phyloP scores from a whole-genome alignment of 2,888 invertebrate species.

The Agrotis segetum region DNA sequence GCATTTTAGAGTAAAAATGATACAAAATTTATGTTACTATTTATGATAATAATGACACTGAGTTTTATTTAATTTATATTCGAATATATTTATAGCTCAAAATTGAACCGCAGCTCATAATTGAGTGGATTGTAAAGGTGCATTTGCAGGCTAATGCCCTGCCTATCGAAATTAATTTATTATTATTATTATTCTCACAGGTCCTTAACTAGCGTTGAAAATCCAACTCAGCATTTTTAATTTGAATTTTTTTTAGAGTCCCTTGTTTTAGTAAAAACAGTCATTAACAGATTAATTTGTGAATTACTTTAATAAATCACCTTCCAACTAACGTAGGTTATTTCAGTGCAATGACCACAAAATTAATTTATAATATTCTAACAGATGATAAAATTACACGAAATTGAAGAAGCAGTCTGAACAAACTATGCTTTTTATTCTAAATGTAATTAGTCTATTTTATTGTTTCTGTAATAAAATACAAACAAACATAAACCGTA shows the following conservation, averaged over 20 bases:
- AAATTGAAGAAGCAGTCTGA: neutral
- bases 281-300: neutral
- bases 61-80: too few species aligned
- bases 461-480: conserved; percentile 18
- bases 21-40: too few species aligned
- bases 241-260: neutral
- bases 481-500: conserved; percentile 19
- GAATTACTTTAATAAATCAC: neutral
- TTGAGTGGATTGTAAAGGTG: too few species aligned
- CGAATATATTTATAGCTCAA: too few species aligned
- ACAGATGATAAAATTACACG: neutral
- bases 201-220: neutral
- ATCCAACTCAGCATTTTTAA: neutral
- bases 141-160: too few species aligned
- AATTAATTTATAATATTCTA: neutral
- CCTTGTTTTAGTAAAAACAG: neutral
- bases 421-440: neutral
- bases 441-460: conserved; percentile 7
- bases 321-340: neutral
- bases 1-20: too few species aligned
- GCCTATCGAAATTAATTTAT: too few species aligned
- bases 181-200: too few species aligned
- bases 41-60: too few species aligned
- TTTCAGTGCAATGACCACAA: conserved; percentile 1
- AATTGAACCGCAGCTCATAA: too few species aligned